Base-by-base conservation (phyloP, 1,140 invertebrate species). In the Meloidogyne chitwoodi region DNA sequence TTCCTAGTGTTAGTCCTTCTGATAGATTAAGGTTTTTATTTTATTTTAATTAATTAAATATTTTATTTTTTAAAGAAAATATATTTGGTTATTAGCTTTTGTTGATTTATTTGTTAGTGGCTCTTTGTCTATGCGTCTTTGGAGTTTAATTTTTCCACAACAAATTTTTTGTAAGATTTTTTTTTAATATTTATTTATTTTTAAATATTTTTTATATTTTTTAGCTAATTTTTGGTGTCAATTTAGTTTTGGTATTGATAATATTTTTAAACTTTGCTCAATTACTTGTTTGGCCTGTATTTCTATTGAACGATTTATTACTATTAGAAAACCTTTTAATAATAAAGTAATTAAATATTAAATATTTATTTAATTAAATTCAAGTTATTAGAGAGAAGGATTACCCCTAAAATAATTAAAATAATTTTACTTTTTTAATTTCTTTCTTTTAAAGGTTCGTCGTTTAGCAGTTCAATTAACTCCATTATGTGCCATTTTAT, bases 321-420 rank as follows among this genome's bases (percentile, higher is more conserved):
- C 85, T 65, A 87, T 84, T 27, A 62, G 80, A 62, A 84, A 84
- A 63, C 83, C 83, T n/a, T 84, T 84, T 67, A 87, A 78, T 69
- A 81, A 68, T 72, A 83, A 77, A 70, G 81, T 83, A 44, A 63
- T n/a, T n/a, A n/a, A n/a, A n/a, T n/a, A n/a, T n/a, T n/a, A n/a
- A n/a, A n/a, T n/a, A 48, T 77, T 68, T 65, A 61, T 69, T 29
- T 31, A 26, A 19, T 31, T 31, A 26, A 31, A 66, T 26, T 16
- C 8, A 16, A 64, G 63, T 2, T 8, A 2, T 2, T 1, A 24
- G 2, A 24, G 14, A 29, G n/a, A 71, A 64, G 27, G n/a, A 72
- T 61, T 71, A n/a, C 19, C 27, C 19, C n/a, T 14, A 10, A 11
- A 27, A 72, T 72, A 64, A 1, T 24, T 62, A 6, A 62, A 12